phyloP scores from a whole-genome alignment of 1,140 invertebrate genomes.

The Mactra quadrangularis region DNA sequence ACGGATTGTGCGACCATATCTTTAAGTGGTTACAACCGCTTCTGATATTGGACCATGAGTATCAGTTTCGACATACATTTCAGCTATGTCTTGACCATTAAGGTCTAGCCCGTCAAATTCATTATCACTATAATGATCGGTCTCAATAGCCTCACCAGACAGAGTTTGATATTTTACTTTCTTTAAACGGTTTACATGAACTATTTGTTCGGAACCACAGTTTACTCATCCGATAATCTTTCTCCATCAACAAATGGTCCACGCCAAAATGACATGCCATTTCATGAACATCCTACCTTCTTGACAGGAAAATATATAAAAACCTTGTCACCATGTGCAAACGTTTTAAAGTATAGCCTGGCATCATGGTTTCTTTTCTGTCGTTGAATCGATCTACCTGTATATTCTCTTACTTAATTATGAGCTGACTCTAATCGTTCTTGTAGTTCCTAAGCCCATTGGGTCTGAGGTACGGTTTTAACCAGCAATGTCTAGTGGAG shows the following conservation, averaged over 20 bases:
- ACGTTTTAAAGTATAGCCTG: constrained; percentile 5
- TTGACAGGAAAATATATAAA: constrained; percentile 40
- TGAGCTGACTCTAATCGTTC: constrained; percentile 12
- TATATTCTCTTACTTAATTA: neutral
- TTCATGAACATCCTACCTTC: constrained; percentile 14
- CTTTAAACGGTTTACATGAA: constrained; percentile 22
- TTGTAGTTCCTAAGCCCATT: constrained; percentile 22
- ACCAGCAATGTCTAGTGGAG: constrained; percentile 25
- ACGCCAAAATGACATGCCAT: constrained; percentile 15
- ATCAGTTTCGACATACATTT: no score
- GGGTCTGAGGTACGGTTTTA: neutral
- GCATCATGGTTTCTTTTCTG: constrained; percentile 39
- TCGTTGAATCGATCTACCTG: constrained; percentile 1
- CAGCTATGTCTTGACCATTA: no score
- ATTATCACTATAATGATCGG: no score
- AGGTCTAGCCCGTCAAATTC: no score
- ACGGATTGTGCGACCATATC: no score
- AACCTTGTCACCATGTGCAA: constrained; percentile 34
- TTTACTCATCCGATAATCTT: constrained; percentile 30
- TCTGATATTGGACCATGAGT: no score
- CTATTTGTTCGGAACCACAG: constrained; percentile 10
- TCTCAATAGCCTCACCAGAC: no score
- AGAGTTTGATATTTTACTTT: neutral
- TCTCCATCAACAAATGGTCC: constrained; percentile 23
- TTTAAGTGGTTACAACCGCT: no score